Conservation (phyloP, 1,140 invertebrate genomes). For the Heliothis subflexa region DNA sequence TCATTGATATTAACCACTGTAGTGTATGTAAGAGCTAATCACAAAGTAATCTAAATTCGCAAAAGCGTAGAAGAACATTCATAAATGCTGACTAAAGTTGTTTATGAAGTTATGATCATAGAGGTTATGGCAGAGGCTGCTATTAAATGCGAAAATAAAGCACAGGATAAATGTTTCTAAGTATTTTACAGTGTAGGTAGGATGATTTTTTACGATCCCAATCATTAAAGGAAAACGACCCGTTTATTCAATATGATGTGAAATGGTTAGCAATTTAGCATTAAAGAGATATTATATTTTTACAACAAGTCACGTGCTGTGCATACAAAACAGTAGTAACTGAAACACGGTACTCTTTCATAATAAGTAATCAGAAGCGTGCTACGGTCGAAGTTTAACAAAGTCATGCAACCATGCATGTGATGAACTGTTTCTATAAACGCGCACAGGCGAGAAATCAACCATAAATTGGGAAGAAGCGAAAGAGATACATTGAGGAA, state of each 20-base stretch:
- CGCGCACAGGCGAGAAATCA: slow-evolving; percentile 26
- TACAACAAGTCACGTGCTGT: slow-evolving; percentile 4
- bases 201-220: background rate
- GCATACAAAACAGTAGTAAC: background rate
- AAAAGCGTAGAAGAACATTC: background rate
- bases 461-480: slow-evolving; percentile 48
- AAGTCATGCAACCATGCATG: slow-evolving; percentile 18
- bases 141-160: background rate
- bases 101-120: background rate
- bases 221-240: background rate
- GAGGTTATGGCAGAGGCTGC: background rate
- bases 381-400: background rate
- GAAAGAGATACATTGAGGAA: slow-evolving; percentile 65
- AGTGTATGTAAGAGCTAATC: background rate
- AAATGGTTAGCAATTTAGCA: background rate
- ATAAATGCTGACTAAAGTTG: background rate
- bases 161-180: background rate
- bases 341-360: background rate
- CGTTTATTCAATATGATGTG: background rate
- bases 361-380: background rate
- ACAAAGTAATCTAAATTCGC: background rate
- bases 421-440: slow-evolving; percentile 32
- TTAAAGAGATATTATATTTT: background rate
- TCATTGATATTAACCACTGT: background rate
- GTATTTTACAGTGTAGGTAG: background rate